phyloP scores from a whole-genome alignment of 2,797 vertebrate genomes.

The Chelidonichthys spinosus region DNA sequence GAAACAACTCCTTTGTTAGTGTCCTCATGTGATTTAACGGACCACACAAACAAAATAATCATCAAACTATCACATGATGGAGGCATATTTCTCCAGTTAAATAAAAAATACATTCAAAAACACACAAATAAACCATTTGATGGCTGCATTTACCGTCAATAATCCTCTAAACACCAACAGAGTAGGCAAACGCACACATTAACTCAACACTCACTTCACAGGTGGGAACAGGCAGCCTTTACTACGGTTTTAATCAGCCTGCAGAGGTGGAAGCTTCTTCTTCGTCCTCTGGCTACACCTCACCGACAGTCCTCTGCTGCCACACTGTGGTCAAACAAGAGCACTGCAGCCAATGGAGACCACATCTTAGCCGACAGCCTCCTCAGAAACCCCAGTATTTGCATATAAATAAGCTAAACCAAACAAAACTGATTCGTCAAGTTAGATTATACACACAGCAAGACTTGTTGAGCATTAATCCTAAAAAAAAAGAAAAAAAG shows the following conservation, averaged over 20 bases:
- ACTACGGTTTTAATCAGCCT: neutral
- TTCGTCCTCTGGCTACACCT: conserved; percentile 19
- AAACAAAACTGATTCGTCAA: neutral
- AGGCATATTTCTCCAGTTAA: too few species aligned
- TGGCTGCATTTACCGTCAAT: neutral
- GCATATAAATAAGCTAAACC: neutral
- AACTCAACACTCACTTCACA: conserved; percentile 16
- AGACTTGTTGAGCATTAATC: too few species aligned
- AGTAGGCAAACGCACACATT: neutral
- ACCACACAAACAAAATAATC: neutral
- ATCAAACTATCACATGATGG: neutral
- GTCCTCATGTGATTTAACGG: neutral
- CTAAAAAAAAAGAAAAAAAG: neutral
- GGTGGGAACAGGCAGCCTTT: neutral
- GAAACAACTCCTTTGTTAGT: neutral
- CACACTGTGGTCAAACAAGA: conserved; percentile 53
- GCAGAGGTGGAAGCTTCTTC: conserved; percentile 17
- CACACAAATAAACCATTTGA: neutral
- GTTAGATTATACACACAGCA: neutral
- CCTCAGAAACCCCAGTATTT: neutral
- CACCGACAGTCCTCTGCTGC: conserved; percentile 64
- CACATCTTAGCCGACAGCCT: neutral
- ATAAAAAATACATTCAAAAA: too few species aligned
- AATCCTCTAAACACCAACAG: neutral
- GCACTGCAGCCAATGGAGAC: conserved; percentile 10